Base-by-base conservation (phyloP, 2,888 invertebrate species). In the Hartigia nigra region DNA sequence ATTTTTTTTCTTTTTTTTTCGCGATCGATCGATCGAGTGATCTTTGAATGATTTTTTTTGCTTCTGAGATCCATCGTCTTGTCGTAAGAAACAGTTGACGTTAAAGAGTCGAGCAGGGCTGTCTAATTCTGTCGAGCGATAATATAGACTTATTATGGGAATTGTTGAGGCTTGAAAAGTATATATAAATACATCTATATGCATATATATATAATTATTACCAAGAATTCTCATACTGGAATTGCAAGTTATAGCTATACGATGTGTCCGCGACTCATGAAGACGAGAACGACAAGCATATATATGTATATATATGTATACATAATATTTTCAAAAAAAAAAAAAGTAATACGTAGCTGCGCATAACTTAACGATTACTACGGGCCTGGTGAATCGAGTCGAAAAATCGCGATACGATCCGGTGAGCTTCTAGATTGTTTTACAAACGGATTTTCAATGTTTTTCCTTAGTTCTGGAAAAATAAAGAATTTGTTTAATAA, bases 111-210 rank as follows among this genome's bases (percentile, higher is more conserved):
- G 9, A 55, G 23, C 39, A 55, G 23, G 23, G 39, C 4, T 5
- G 23, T 55, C 2, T 55, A 23, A 23, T 23, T 55, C 39, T 55
- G 39, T 23, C 39, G 39, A 5, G 39, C 39, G 39, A 32, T 79
- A 82, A 82, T 81, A 85, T 85, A 88, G 87, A 88, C 86, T 90
- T 88, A 87, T 84, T 87, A 85, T 82, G 84, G 87, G 87, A 87
- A 89, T 90, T 89, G 89, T 90, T 88, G 88, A 87, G 87, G 87
- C 86, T 89, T 89, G 87, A 84, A 86, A 88, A 87, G 84, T 88
- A 86, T 86, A 84, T 84, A 74, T 74, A 74, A 32, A 74, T 35
- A 35, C 23, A 35, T 74, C 14, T 36, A 34, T 12, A 14, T 32
- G 31, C 84, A 83, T 86, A 82, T 85, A 82, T 79, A 83, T 78